Evolutionary conservation across 2,888 invertebrate species (phyloP), one percentile per base, ranked within the genome.

Genomic region (Colletes collaris): DNA sequence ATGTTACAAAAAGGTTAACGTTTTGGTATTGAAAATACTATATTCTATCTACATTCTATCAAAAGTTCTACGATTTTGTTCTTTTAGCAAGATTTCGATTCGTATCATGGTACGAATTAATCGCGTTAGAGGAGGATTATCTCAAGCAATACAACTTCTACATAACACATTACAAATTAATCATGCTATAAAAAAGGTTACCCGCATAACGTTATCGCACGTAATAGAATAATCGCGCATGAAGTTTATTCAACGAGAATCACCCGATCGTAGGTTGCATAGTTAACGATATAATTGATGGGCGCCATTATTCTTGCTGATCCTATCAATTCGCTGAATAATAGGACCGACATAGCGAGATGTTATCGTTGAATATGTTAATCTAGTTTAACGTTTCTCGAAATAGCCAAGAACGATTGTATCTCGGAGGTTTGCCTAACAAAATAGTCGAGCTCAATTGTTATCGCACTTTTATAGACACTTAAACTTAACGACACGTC

Each of bases 281-380:
- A 46, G 64, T 63, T 80, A 59, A 67, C 67, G 70, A 71, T 62
- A 69, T 79, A 79, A 85, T 84, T 73, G 75, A 82, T 71, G 66
- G 50, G 63, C 53, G 72, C 58, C 56, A 65, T 66, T 79, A 63
- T 76, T 72, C 68, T 55, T 59, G 55, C 60, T 46, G 74, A 78
- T 75, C 82, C 62, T 68, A 72, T 82, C 80, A 50, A 52, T 77
- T 68, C 76, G 66, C 62, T 55, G 82, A 85, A 85, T 78, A 78
- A 85, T 63, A 69, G 65, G 62, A 59, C 59, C 62, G 59, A 19
- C 59, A 1, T 27, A 7, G 16, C 37, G 53, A 74, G 74, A 81
- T 80, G 44, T 74, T 85, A 85, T 85, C 85, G 66, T 72, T 69
- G 62, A 49, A 52, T 75, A 76, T 74, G 77, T 59, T 75, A 80